A percentile compares a stretch with the other conserved stretches of the same genome.
phyloP scores from a whole-genome alignment of 2,888 invertebrate genomes.

The Cephus pulcher region DNA sequence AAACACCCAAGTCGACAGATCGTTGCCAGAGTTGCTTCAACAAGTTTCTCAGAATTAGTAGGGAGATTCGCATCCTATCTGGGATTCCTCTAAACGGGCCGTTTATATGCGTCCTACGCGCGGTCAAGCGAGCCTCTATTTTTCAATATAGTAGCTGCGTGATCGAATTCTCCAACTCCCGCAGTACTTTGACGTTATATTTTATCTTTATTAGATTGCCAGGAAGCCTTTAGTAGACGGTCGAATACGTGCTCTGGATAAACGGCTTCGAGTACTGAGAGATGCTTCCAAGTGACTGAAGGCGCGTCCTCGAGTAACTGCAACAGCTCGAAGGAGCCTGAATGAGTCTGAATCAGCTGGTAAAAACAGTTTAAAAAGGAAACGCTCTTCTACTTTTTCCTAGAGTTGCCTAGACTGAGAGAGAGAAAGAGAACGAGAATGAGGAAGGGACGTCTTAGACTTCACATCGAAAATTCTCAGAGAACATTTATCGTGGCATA shows the following conservation, averaged over 20 bases:
- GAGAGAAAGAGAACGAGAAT: neutral
- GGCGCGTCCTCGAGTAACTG: neutral
- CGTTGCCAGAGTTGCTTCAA: neutral
- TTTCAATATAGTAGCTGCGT: slow-evolving; percentile 58
- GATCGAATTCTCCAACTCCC: neutral
- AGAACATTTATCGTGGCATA: neutral
- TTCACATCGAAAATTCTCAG: neutral
- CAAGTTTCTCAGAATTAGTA: neutral
- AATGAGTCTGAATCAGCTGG: neutral
- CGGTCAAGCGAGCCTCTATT: slow-evolving; percentile 59
- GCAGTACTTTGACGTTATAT: slow-evolving; percentile 52
- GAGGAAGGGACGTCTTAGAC: neutral
- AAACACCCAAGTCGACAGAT: neutral
- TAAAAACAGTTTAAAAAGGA: neutral
- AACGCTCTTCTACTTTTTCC: neutral
- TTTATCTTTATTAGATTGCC: slow-evolving; percentile 65
- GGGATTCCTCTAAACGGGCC: slow-evolving; percentile 53
- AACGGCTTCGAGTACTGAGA: slow-evolving; percentile 55
- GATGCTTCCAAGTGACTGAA: neutral
- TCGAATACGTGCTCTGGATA: slow-evolving; percentile 52
- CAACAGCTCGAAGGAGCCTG: neutral
- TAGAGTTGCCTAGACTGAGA: neutral
- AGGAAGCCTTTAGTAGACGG: slow-evolving; percentile 53
- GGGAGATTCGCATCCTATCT: neutral
- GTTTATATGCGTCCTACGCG: slow-evolving; percentile 63